These are phyloP conservation scores for Engystomops pustulosus DNA, from an alignment of 2,113 vertebrate species.

Conservation along the genomic window DNA sequence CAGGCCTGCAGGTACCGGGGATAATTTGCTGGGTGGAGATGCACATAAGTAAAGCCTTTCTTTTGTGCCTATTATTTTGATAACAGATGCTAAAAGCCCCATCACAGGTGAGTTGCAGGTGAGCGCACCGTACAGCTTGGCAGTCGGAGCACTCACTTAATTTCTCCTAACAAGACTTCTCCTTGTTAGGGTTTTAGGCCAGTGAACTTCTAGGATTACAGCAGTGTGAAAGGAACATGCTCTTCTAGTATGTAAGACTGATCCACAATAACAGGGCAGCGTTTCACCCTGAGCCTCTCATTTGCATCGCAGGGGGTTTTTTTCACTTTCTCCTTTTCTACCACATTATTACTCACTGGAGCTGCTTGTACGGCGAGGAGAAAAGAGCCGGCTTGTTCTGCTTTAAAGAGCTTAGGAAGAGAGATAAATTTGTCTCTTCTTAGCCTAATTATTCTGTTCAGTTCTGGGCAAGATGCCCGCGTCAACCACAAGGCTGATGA, in stretches of 20 bases:
- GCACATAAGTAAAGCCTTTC: conserved; percentile 26
- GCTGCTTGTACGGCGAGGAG: conserved; percentile 14
- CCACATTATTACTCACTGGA: conserved; percentile 42
- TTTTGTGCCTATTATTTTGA: conserved; percentile 58
- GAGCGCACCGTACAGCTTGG: conserved; percentile 20
- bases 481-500: conserved; percentile 50
- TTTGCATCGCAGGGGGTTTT: conserved; percentile 67
- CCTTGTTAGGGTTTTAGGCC: conserved; percentile 52
- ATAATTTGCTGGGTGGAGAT: conserved; percentile 41
- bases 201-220: conserved; percentile 47
- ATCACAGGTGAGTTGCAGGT: conserved; percentile 40
- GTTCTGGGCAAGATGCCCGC: conserved; percentile 34
- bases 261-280: conserved; percentile 51
- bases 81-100: conserved; percentile 57
- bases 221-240: conserved; percentile 49
- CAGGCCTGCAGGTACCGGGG: accelerated
- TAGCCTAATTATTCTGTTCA: conserved; percentile 59
- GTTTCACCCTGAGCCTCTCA: conserved; percentile 60
- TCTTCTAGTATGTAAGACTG: conserved; percentile 40
- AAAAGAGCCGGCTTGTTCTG: conserved; percentile 64
- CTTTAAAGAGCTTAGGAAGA: conserved; percentile 69
- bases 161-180: conserved; percentile 48
- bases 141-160: conserved; percentile 46
- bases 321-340: conserved; percentile 8
- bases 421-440: conserved; percentile 74